Base-by-base conservation (phyloP, 2,888 invertebrate species). In the Sphaerophoria taeniata region DNA sequence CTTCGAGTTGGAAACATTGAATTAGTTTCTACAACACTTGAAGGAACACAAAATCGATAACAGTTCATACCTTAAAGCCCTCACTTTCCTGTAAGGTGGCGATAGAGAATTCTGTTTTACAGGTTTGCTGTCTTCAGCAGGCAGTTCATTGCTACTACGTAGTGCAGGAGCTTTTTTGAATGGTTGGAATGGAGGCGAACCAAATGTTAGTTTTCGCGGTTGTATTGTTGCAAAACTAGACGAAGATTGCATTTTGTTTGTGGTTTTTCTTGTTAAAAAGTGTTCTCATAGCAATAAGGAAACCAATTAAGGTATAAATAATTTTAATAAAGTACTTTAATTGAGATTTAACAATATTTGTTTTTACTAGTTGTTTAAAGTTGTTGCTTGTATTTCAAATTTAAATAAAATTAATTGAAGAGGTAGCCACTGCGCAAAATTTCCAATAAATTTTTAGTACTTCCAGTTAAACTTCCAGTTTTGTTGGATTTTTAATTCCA, bases 1-100 rank as follows among this genome's bases (percentile, higher is more conserved):
- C 24, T 24, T 24, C 24, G 24, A 24, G 24, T 24, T 24, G 24
- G 24, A 24, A 24, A 24, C 24, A 2, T 24, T 24, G 24, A 24
- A 24, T 24, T 24, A 2, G 24, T 24, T 24, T 24, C 24, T 24
- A 24, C 24, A 24, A n/a, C n/a, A n/a, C 6, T 53, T 24, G 0
- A 61, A 43, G 7, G 1, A 45, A n/a, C 1, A 55, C 3, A 5
- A 33, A 55, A 12, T 33, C 24, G 12, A 12, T 1, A 4, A 16
- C 4, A 0, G 6, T 43, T n/a, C 53, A 49, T 91, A 93, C 93
- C 93, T 93, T 56, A 94, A 90, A 5, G 94, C 94, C 86, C 94
- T 92, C 33, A 94, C 94, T 88, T 94, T 92, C 87, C 94, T 93
- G 88, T 94, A 94, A 0, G 94, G 94, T 11, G 94, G 94, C 36